Evolutionary conservation across 1,140 invertebrate species (phyloP), one percentile per base, ranked within the genome.

Genomic region (Glossosoma conforme): DNA sequence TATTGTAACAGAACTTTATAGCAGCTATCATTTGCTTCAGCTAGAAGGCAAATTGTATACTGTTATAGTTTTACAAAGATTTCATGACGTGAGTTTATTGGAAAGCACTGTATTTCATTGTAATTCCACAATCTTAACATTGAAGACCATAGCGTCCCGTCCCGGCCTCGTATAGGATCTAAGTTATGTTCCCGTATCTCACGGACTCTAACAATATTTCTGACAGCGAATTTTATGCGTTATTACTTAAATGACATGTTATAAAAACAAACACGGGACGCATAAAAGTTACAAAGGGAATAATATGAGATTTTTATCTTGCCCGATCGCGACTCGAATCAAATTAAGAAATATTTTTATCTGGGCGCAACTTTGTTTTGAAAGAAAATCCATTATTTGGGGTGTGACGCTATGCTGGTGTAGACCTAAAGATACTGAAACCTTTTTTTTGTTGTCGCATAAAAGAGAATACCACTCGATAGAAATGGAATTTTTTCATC

Each of bases 301-400:
- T 45, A 49, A 25, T 41, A 47, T 55, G 41, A 45, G 47, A 56
- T 56, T 43, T n/a, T 42, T 47, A 51, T 56, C 44, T 11, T 28
- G 25, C 35, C 21, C 30, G 44, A 41, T 47, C 40, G 19, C 15
- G 24, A 45, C 33, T 48, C n/a, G 43, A 56, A 56, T 56, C 54
- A 41, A 56, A 56, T 56, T 52, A 52, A 51, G 44, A 46, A 54
- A 49, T 48, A 38, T 48, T 48, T 47, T 52, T 52, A 47, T 33
- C 47, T 46, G 24, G 18, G 24, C 22, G 42, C 33, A 37, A 56
- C 54, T 42, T 56, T 56, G 47, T 56, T 56, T 52, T 56, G 30
- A 42, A 42, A 45, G 50, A 56, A 44, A 48, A 35, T 56, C 40
- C 52, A 32, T 44, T 54, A 50, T 19, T 21, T 28, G 24, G n/a